These are phyloP conservation scores for Lordiphosa fenestrarum DNA, from an alignment of 2,888 invertebrate species.

Conservation along the genomic window DNA sequence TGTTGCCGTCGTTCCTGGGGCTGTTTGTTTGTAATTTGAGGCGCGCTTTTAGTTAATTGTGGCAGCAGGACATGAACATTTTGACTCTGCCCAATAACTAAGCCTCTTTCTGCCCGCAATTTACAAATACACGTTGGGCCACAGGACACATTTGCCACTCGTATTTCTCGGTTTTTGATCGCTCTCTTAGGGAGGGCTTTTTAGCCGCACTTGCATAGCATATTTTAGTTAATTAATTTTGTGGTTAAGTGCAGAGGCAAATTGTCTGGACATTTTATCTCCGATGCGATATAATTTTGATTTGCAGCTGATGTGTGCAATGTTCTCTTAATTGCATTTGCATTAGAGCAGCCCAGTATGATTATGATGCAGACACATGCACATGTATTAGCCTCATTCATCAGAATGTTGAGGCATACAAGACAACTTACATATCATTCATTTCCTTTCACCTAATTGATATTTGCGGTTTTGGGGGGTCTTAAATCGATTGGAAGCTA, in stretches of 20 bases:
- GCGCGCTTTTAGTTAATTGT: slow-evolving; percentile 74
- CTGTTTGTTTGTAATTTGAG: slow-evolving; percentile 68
- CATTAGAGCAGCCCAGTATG: too few species aligned
- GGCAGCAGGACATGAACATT: slow-evolving; percentile 68
- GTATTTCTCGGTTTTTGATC: slow-evolving; percentile 40
- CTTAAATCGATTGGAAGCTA: too few species aligned
- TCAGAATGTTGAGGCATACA: too few species aligned
- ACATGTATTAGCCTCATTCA: too few species aligned
- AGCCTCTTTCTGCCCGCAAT: slow-evolving; percentile 40
- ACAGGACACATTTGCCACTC: slow-evolving; percentile 49
- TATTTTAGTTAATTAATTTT: slow-evolving; percentile 73
- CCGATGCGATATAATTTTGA: slow-evolving; percentile 23
- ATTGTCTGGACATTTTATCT: slow-evolving; percentile 21
- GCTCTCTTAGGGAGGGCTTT: slow-evolving; percentile 28
- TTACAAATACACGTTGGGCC: slow-evolving; percentile 12
- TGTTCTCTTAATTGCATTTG: slow-evolving; percentile 31
- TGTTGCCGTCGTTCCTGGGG: slow-evolving; percentile 19
- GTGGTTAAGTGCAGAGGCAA: slow-evolving; percentile 51
- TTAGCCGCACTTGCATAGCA: slow-evolving; percentile 22
- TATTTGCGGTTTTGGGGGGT: too few species aligned
- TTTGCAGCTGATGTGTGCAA: slow-evolving; percentile 34
- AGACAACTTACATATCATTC: too few species aligned
- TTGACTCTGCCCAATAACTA: slow-evolving; percentile 62
- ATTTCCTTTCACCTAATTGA: too few species aligned
- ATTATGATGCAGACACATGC: too few species aligned